Percentiles rank a stretch among this genome's conserved stretches.
phyloP scores from a whole-genome alignment of 2,113 vertebrate species.

The Vireo altiloquus region DNA sequence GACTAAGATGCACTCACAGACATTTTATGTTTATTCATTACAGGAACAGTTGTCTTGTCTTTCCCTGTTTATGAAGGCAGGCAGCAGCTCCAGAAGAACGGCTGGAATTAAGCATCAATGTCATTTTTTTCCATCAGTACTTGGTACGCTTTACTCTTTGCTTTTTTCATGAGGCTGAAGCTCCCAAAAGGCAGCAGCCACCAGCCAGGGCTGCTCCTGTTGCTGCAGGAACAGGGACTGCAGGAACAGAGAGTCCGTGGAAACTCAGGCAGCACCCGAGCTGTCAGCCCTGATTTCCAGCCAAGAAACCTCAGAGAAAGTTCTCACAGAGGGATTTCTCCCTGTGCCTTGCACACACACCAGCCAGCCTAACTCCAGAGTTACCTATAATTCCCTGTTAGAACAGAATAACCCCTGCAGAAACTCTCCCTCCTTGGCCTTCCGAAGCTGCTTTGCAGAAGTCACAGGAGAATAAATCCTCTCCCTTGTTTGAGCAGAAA shows the following conservation, averaged over 20 bases:
- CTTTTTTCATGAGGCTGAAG: background rate
- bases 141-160: background rate
- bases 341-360: background rate
- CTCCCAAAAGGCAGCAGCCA: background rate
- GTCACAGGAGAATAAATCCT: background rate
- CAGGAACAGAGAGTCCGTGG: background rate
- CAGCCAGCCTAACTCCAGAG: background rate
- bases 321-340: accelerated
- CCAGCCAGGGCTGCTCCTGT: background rate
- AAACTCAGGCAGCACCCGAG: background rate
- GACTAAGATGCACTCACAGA: constrained; percentile 37
- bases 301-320: background rate
- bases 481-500: background rate
- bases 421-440: background rate
- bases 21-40: constrained; percentile 59
- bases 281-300: background rate
- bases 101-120: background rate
- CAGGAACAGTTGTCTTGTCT: constrained; percentile 25
- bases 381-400: accelerated
- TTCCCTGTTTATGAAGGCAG: constrained; percentile 11
- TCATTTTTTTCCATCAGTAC: background rate
- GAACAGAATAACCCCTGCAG: background rate
- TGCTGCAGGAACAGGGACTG: background rate
- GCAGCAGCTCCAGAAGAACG: background rate
- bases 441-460: background rate